A percentile compares a stretch with the other conserved stretches of the same genome.
phyloP scores from a whole-genome alignment of 2,113 vertebrate species.

The Propithecus coquereli region DNA sequence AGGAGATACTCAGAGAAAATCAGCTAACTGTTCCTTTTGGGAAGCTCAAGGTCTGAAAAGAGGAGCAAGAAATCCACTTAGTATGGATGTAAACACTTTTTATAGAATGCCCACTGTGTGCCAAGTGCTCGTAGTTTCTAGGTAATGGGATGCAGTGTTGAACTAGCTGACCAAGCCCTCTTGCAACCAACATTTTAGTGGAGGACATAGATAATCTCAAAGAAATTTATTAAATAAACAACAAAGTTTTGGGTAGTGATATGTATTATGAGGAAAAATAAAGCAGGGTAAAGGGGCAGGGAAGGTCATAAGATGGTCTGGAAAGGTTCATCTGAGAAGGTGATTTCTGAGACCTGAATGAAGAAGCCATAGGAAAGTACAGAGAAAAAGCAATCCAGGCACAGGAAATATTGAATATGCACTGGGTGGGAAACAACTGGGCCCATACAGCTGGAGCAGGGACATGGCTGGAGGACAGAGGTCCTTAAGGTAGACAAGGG shows the following conservation, averaged over 20 bases:
- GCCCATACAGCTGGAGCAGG: not conserved
- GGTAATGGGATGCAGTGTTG: not conserved
- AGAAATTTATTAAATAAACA: not conserved
- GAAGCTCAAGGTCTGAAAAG: not conserved
- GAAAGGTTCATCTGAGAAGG: not conserved
- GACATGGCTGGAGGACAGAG: not conserved
- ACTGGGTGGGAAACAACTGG: not conserved
- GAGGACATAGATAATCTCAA: not conserved
- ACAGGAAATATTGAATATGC: not conserved
- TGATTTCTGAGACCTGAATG: not conserved
- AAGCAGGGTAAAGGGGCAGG: not conserved
- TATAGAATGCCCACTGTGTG: not conserved
- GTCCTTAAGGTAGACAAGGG: not conserved
- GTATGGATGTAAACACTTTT: not conserved
- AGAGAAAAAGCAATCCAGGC: not conserved
- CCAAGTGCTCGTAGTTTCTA: not conserved
- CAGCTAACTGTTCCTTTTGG: not conserved
- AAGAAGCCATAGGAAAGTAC: not conserved
- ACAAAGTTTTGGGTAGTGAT: not conserved
- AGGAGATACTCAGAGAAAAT: not conserved
- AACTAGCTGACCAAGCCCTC: not conserved
- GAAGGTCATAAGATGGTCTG: not conserved
- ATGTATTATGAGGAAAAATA: not conserved
- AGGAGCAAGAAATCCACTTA: not conserved
- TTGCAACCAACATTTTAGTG: not conserved